Percentiles rank a stretch among this genome's conserved stretches.
phyloP scores from a whole-genome alignment of 2,797 vertebrate species.

The Centropyge bicolor region DNA sequence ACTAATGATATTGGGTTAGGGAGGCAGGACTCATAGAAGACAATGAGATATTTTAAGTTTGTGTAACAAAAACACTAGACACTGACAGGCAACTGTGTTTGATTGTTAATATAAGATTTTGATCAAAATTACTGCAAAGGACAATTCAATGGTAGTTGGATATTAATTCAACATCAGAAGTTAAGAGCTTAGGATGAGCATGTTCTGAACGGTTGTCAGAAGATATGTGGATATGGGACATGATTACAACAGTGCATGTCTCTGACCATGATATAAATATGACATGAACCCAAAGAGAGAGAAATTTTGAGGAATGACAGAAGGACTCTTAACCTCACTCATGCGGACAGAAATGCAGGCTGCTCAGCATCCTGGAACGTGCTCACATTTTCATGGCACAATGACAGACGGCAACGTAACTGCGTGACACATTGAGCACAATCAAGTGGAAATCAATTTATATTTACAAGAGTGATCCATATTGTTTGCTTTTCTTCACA shows the following conservation, averaged over 20 bases:
- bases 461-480: background rate
- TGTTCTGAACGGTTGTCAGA: background rate
- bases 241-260: background rate
- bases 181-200: background rate
- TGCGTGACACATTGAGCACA: background rate
- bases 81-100: no score
- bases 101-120: no score
- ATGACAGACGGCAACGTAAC: background rate
- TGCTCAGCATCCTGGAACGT: background rate
- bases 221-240: background rate
- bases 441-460: background rate
- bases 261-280: constrained; percentile 1
- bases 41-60: no score
- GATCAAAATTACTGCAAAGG: no score
- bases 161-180: background rate
- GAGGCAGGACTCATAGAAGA: no score
- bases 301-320: background rate
- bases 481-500: background rate
- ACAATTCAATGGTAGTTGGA: no score
- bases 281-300: constrained; percentile 8
- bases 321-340: background rate
- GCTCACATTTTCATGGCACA: background rate
- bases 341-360: background rate
- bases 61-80: no score
- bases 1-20: no score